Base-by-base conservation (phyloP, 92 coral and sea anemone species). In the Zoanthus gigantus region DNA sequence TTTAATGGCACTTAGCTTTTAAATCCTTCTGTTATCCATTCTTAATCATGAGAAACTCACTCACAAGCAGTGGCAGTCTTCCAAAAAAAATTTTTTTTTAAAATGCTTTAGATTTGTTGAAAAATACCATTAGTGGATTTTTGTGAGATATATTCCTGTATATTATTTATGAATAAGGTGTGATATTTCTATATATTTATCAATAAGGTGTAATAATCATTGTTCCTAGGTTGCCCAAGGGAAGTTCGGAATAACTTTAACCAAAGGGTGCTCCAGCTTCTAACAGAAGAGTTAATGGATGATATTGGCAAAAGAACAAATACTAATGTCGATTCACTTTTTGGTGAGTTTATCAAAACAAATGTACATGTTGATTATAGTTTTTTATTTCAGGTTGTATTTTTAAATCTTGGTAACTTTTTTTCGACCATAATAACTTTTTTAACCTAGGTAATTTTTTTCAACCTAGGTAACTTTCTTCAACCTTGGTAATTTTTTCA, bases 181-280 rank as follows among this genome's bases (percentile, higher is more conserved):
- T 34, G 0, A 3, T 61, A 3, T 16, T 13, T 23, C 16, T 14
- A 60, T 1, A 34, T 34, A 34, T 34, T 34, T 34, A 34, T 34
- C 42, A 34, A 1, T 34, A 34, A 34, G 42, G 42, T 34, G 42
- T 34, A 0, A 3, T 61, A 3, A 61, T 16, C 31, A 16, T 10
- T 56, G 57, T 69, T 69, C 45, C 10, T 89, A 96, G 99, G 99
- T 72, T 96, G 99, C 67, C 86, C 99, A 42, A 87, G 83, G 84
- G 94, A 92, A 1, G 94, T 84, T 10, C 98, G 99, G 2, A 65
- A 76, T 18, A 65, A 23, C 56, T 96, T 92, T 86, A 96, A 95
- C 78, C 90, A 82, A 34, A 93, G 89, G 79, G 96, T 95, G 15
- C 89, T 96, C 48, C 84, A 76, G 45, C 75, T 91, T 63, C 78